phyloP scores from a whole-genome alignment of 2,113 vertebrate species.

The Tragelaphus buxtoni region DNA sequence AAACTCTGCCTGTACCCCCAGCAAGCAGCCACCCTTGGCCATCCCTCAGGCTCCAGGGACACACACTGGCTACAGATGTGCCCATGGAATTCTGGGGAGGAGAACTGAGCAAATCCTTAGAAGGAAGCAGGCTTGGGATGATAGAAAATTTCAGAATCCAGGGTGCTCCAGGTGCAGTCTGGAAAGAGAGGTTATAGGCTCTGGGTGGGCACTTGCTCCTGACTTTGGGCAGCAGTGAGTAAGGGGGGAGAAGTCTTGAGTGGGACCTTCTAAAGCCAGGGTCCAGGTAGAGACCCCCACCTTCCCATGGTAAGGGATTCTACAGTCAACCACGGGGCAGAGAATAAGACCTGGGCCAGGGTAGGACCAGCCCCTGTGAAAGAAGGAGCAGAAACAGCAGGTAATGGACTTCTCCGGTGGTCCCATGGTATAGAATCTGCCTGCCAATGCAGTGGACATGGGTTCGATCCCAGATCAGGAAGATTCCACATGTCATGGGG shows the following conservation, averaged over 20 bases:
- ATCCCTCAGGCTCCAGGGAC: not conserved
- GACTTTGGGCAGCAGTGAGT: not conserved
- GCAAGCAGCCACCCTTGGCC: not conserved
- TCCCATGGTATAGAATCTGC: not conserved
- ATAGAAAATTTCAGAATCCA: not conserved
- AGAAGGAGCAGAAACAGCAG: not conserved
- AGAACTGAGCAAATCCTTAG: not conserved
- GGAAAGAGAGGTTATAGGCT: not conserved
- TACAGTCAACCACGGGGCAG: not conserved
- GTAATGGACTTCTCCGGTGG: not conserved
- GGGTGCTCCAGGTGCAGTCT: not conserved
- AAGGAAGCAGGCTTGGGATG: not conserved
- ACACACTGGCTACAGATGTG: not conserved
- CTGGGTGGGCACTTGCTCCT: not conserved
- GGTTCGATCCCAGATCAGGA: not conserved
- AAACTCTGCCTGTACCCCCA: not conserved
- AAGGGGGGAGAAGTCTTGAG: not conserved
- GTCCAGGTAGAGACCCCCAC: not conserved
- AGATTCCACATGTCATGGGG: not conserved
- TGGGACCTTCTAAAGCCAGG: not conserved
- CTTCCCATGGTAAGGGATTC: not conserved
- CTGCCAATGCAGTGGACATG: not conserved
- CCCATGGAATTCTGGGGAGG: not conserved
- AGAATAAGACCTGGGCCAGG: not conserved
- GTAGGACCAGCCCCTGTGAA: not conserved